Base-by-base conservation (phyloP, 1,140 invertebrate species). In the Mercenaria mercenaria region DNA sequence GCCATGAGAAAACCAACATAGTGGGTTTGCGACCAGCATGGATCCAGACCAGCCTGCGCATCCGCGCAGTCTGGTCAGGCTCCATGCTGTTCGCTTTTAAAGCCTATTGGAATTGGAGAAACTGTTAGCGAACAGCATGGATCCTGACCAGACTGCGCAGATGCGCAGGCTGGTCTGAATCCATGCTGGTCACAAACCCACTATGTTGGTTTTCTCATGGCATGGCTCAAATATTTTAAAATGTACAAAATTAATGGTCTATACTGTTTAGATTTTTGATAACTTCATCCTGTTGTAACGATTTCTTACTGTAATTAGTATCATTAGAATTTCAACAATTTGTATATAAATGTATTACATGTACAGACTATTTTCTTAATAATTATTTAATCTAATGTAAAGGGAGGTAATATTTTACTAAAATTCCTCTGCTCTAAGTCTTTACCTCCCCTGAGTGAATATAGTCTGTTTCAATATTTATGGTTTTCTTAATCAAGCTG, bases 391-490 rank as follows among this genome's bases (percentile, higher is more conserved):
- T 39, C 32, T 29, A 32, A 32, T 67, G 32, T 29, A n/a, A 72
- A 72, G 67, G 67, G 67, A 72, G 67, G 67, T 26, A 20, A 72
- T 29, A 8, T 64, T 59, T 37, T 72, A 20, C 34, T 8, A 0
- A 23, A 20, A 39, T 29, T 72, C 39, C 67, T 72, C 18, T 72
- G 32, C 29, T 67, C n/a, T 67, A 23, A 32, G 61, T 34, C 3
- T 34, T 72, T 72, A 72, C 67, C 67, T 72, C 67, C 34, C 67
- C 39, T 72, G 61, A 29, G 18, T 72, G 43, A 61, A 18, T 47
- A 10, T 47, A 47, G 18, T 47, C 43, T 56, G 52, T 64, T 29
- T 64, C 26, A 8, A 15, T 47, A 47, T 47, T 59, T 59, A 20
- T 20, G 26, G 56, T n/a, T 20, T 26, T 59, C 56, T 4, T 59